These are phyloP conservation scores for Ferdinandea cuprea DNA, from an alignment of 2,888 invertebrate genomes.

Conservation along the genomic window DNA sequence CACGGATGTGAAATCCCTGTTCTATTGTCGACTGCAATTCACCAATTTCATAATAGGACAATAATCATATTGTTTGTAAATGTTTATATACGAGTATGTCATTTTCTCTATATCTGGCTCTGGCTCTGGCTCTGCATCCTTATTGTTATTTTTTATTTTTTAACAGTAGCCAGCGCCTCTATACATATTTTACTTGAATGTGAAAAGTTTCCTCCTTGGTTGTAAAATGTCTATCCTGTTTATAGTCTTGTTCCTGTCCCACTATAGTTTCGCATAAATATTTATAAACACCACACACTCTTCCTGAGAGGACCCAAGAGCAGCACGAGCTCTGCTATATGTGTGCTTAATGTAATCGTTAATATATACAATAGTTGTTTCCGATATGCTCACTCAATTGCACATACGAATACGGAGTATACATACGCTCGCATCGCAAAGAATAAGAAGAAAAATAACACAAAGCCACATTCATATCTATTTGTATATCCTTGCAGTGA, in stretches of 20 bases:
- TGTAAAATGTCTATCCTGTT: constrained; percentile 56
- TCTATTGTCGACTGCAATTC: constrained; percentile 36
- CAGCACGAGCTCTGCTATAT: constrained; percentile 28
- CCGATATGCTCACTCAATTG: constrained; percentile 69
- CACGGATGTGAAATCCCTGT: background rate
- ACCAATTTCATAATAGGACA: constrained; percentile 46
- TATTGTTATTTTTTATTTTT: constrained; percentile 3
- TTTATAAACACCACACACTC: constrained; percentile 65
- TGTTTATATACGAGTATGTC: constrained; percentile 22
- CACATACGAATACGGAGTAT: constrained; percentile 35
- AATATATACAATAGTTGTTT: constrained; percentile 73
- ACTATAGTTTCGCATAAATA: constrained; percentile 69
- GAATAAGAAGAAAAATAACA: constrained; percentile 58
- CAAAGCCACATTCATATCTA: constrained; percentile 65
- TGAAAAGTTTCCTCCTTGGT: constrained; percentile 53
- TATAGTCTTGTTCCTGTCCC: constrained; percentile 58
- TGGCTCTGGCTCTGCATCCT: background rate
- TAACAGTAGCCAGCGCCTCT: constrained; percentile 8
- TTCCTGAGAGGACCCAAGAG: constrained; percentile 40
- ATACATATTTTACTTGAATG: constrained; percentile 19
- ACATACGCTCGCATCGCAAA: constrained; percentile 42
- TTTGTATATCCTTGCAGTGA: constrained; percentile 67
- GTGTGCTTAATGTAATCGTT: constrained; percentile 64
- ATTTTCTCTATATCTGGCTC: background rate
- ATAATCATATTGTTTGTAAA: constrained; percentile 53